A percentile compares a stretch with the other conserved stretches of the same genome.
Conservation (phyloP, 2,797 vertebrate species). For the Psittacula derbiana region DNA sequence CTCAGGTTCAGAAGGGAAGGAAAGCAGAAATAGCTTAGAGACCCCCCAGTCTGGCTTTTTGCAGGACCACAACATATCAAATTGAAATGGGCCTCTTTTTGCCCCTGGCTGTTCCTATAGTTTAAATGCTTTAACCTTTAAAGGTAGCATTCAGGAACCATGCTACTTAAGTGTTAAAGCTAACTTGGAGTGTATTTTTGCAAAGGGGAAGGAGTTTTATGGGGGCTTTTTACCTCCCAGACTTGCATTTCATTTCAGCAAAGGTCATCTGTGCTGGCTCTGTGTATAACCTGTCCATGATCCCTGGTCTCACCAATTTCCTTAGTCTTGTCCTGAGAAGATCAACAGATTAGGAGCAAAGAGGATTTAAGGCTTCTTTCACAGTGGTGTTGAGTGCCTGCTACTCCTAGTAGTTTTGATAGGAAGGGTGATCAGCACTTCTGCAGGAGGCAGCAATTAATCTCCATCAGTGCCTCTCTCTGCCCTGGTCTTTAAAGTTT, state of each 20-base stretch:
- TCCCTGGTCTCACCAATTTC: not conserved
- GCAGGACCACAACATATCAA: slow-evolving; percentile 48
- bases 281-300: not conserved
- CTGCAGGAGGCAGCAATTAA: not conserved
- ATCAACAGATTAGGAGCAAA: not conserved
- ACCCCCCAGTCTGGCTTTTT: slow-evolving; percentile 46
- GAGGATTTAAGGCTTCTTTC: not conserved
- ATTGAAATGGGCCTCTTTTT: slow-evolving; percentile 58
- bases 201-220: not conserved
- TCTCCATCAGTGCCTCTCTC: not conserved
- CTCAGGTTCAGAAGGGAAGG: slow-evolving; percentile 43
- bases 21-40: slow-evolving; percentile 37
- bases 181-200: slow-evolving; percentile 16
- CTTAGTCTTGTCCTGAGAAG: not conserved
- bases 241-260: not conserved
- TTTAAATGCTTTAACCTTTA: slow-evolving; percentile 60
- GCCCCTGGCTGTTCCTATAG: slow-evolving; percentile 60
- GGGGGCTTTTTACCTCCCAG: slow-evolving; percentile 12
- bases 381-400: not conserved
- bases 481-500: not conserved
- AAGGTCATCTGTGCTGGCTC: not conserved
- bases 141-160: slow-evolving; percentile 63
- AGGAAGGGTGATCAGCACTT: not conserved
- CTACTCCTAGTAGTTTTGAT: not conserved
- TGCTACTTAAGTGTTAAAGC: slow-evolving; percentile 49